Evolutionary conservation across 1,140 invertebrate genomes (phyloP).

Genomic region (Nasonia vitripennis): DNA sequence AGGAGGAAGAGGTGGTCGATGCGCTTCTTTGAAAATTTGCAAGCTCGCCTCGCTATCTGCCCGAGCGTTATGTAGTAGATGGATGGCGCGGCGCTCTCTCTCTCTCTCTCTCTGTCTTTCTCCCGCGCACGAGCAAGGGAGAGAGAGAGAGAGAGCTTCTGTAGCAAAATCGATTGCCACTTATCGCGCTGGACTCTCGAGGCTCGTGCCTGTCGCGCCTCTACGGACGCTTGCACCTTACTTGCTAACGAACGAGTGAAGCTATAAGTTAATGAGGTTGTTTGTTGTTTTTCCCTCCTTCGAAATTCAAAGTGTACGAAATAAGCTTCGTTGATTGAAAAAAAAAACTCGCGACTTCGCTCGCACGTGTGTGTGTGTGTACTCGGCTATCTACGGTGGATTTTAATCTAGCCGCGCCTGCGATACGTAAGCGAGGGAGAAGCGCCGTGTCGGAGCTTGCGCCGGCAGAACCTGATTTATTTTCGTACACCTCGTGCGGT

Average conservation of each 20-base stretch:
- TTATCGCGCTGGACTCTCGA: slow-evolving; percentile 8
- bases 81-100: not conserved
- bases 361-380: not conserved
- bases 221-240: not conserved
- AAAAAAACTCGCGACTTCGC: not conserved
- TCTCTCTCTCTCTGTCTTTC: not conserved
- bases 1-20: not conserved
- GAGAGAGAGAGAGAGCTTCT: not conserved
- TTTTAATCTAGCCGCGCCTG: not conserved
- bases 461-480: slow-evolving; percentile 59
- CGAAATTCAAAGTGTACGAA: not conserved
- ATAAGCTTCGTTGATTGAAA: not conserved
- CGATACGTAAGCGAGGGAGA: not conserved
- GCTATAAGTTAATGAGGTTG: no score
- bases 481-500: slow-evolving; percentile 56
- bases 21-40: slow-evolving; percentile 25
- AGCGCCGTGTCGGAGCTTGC: slow-evolving; percentile 28
- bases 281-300: not conserved
- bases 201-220: not conserved
- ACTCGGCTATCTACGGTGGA: not conserved
- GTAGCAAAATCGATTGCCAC: slow-evolving; percentile 33
- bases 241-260: not conserved
- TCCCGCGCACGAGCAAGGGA: not conserved
- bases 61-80: not conserved
- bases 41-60: not conserved